Evolutionary conservation across 2,113 vertebrate species (phyloP).

Genomic region (Otocyon megalotis): DNA sequence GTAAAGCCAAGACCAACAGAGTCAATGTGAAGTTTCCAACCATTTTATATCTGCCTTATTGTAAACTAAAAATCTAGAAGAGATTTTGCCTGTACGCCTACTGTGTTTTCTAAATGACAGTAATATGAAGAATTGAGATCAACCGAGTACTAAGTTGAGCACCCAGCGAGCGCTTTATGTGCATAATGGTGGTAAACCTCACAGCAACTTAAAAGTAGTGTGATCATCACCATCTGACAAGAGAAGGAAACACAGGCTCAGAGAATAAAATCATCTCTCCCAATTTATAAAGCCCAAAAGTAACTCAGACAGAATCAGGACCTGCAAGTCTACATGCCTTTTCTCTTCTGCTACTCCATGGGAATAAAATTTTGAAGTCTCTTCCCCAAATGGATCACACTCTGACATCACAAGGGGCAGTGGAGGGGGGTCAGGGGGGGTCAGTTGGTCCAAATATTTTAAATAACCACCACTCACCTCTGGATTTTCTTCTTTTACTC

Average conservation of each 20-base stretch:
- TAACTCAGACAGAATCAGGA: background rate
- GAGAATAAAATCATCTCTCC: background rate
- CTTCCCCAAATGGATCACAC: background rate
- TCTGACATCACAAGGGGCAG: background rate
- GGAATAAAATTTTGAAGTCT: slow-evolving; percentile 4
- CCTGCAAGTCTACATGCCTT: background rate
- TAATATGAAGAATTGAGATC: background rate
- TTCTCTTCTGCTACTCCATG: background rate
- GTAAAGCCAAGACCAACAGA: slow-evolving; percentile 39
- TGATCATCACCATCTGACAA: background rate
- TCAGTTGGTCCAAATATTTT: background rate
- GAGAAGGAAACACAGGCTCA: background rate
- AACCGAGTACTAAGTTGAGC: background rate
- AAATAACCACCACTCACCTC: slow-evolving; percentile 85
- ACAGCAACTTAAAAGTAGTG: background rate
- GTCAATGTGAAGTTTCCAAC: slow-evolving; percentile 44
- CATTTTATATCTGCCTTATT: slow-evolving; percentile 31
- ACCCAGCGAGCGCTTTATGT: too few species aligned
- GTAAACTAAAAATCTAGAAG: slow-evolving; percentile 6
- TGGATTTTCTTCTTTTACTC: slow-evolving; percentile 91
- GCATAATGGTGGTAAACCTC: background rate
- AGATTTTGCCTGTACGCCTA: background rate
- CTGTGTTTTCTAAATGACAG: background rate
- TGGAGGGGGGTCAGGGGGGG: rapidly evolving
- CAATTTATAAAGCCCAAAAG: background rate